Evolutionary conservation across 2,888 invertebrate genomes (phyloP).

Genomic region (Conus canariensis): DNA sequence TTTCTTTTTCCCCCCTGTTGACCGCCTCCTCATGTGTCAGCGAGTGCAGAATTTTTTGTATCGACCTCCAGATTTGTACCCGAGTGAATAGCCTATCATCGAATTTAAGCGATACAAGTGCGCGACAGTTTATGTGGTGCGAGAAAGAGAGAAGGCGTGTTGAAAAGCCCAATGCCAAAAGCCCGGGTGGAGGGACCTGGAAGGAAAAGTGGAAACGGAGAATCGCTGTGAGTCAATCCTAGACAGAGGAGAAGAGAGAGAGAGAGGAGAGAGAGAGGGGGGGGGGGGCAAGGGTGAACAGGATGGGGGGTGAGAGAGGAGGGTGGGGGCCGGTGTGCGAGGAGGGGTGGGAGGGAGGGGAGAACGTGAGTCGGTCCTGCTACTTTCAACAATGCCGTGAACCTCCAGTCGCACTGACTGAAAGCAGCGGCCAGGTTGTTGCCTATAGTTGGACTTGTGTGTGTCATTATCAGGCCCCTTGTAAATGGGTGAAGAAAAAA

Average conservation of each 20-base stretch:
- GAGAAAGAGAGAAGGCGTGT: too few species aligned
- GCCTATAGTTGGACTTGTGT: background rate
- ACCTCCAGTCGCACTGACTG: background rate
- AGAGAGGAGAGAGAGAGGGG: background rate
- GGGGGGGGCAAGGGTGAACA: background rate
- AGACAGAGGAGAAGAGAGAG: background rate
- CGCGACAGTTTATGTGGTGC: constrained; percentile 17
- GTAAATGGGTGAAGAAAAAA: background rate
- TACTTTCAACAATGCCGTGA: background rate
- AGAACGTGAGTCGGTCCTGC: background rate
- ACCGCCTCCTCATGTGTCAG: background rate
- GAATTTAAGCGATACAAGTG: constrained; percentile 14
- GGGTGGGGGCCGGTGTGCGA: background rate
- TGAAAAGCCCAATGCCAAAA: too few species aligned
- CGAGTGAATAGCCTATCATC: background rate
- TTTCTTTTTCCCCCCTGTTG: background rate
- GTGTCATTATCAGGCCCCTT: background rate
- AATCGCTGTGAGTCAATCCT: too few species aligned
- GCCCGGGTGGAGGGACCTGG: too few species aligned
- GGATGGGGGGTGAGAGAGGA: too few species aligned
- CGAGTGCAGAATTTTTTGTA: background rate
- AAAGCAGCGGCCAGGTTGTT: background rate
- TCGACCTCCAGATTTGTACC: constrained; percentile 10
- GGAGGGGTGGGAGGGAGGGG: background rate
- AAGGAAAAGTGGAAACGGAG: too few species aligned